Evolutionary conservation across 1,140 invertebrate genomes (phyloP), one percentile per base, ranked within the genome.

Genomic region (Aradophagus sp.): DNA sequence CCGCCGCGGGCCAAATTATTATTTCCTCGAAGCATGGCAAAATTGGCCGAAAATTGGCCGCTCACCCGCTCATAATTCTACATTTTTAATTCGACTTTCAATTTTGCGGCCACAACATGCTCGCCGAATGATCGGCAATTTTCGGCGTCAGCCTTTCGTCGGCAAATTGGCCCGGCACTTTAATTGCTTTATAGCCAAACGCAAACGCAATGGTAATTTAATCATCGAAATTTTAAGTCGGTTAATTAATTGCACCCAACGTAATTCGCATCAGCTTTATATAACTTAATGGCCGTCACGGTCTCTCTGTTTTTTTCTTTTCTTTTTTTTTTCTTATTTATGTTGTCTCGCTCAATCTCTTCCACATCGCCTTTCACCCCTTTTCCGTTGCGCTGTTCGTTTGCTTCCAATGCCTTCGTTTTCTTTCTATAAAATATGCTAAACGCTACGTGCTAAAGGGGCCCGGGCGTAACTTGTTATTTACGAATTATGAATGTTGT

Each of bases 11-110:
- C 72, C 68, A 73, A 75, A 69, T 80, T 76, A 80, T 83, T 84
- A 84, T 80, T 83, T 83, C 77, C 72, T 67, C 41, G 56, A 53
- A 71, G 70, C 44, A 39, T 44, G 58, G 50, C 76, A 55, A 83
- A 83, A 82, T 81, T 80, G 75, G 55, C 56, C 63, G 78, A 82
- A 84, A 84, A 83, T 84, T 82, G 77, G 50, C 68, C 71, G 13
- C 29, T 42, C 13, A 13, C 35, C 5, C 27, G 20, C 41, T 79
- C 63, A 78, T 80, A 80, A 82, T 82, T 80, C 59, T 53, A 56
- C 50, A 77, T 79, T 84, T 80, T 83, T 84, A 81, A 84, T 84
- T 83, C 79, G 75, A 79, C 81, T 78, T 82, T 81, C 77, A 79
- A 83, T 80, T 80, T 76, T 59, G 75, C 66, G 73, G 65, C 73